Conservation (phyloP, 2,888 invertebrate species). For the Ctena decussata region DNA sequence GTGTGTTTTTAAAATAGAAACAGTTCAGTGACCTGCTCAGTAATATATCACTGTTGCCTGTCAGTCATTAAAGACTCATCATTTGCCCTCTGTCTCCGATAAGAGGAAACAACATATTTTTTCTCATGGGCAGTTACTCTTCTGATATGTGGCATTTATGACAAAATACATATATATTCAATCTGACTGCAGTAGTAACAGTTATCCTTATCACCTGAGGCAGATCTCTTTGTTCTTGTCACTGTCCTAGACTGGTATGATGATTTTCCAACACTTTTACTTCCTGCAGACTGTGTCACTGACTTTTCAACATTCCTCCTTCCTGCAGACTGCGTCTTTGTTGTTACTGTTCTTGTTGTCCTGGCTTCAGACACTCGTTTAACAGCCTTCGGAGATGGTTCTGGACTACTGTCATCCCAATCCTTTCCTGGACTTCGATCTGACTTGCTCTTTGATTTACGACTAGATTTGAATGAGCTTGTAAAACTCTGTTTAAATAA, state of each 20-base stretch:
- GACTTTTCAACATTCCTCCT: neutral
- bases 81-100: too few relatives aligned
- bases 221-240: constrained; percentile 37
- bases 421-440: constrained; percentile 22
- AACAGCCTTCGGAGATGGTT: constrained; percentile 17
- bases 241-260: neutral
- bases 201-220: constrained; percentile 55
- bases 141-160: too few relatives aligned
- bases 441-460: constrained; percentile 38
- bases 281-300: neutral
- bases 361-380: constrained; percentile 16
- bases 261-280: neutral
- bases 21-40: too few relatives aligned
- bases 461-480: constrained; percentile 44
- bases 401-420: constrained; percentile 51
- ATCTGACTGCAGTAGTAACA: too few relatives aligned
- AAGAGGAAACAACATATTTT: too few relatives aligned
- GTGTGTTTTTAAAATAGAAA: too few relatives aligned
- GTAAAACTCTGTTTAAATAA: constrained; percentile 54
- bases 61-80: too few relatives aligned
- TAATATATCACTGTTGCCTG: too few relatives aligned
- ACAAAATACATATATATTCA: too few relatives aligned
- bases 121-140: too few relatives aligned
- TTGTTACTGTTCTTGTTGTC: constrained; percentile 2
- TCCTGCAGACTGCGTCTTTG: neutral